A percentile compares a stretch with the other conserved stretches of the same genome.
Conservation (phyloP, 1,140 invertebrate species). For the Coenobita brevimanus region DNA sequence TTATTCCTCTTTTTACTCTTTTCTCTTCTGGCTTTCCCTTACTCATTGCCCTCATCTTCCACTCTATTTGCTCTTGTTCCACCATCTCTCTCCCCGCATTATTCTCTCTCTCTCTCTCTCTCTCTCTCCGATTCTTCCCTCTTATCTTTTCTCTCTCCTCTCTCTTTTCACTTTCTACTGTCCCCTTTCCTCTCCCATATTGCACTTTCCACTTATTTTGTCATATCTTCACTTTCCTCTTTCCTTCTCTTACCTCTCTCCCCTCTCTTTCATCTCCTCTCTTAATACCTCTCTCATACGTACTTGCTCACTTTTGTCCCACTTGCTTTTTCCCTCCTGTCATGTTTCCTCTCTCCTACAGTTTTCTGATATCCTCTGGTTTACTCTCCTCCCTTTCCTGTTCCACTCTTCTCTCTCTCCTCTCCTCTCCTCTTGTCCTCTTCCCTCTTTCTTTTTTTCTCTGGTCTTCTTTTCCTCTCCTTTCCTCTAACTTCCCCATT, state of each 20-base stretch:
- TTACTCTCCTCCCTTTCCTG: background rate
- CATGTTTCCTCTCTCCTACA: background rate
- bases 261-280: background rate
- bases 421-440: background rate
- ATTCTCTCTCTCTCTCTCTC: too few relatives aligned
- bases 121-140: too few relatives aligned
- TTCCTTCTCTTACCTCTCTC: background rate
- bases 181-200: background rate
- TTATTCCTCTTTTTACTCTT: background rate
- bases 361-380: background rate
- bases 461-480: background rate
- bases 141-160: too few relatives aligned
- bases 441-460: background rate
- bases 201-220: background rate
- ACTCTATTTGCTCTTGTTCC: background rate
- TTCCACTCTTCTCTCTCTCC: background rate
- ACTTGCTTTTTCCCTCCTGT: background rate
- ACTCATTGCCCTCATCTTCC: too few relatives aligned
- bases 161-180: too few relatives aligned
- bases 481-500: too few relatives aligned
- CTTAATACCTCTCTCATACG: background rate
- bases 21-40: background rate
- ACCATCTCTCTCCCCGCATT: background rate
- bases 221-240: background rate
- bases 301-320: background rate